Evolutionary conservation across 23 tunicate genomes (phyloP), one percentile per base, ranked within the genome.

Genomic region (Corella eumyota): DNA sequence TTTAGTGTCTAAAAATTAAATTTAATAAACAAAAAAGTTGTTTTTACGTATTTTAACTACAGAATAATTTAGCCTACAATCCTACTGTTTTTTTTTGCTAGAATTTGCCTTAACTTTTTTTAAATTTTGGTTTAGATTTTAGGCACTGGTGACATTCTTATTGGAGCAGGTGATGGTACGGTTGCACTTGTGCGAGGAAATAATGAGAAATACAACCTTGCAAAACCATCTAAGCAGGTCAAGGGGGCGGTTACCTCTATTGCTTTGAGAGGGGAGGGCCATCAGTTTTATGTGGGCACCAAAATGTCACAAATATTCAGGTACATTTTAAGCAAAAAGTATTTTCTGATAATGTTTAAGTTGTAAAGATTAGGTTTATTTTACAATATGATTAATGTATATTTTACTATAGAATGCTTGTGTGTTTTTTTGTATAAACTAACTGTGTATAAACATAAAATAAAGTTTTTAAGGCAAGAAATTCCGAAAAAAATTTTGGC

Each of bases 261-360:
- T 40, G 79, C 85, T 24, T 30, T 91, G 27, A 48, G 91, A 56
- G 98, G 91, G 44, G 78, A 86, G 61, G 95, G 95, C 11, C 95
- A 91, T 59, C 98, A 91, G 70, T 83, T 91, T 35, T 91, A 81
- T 49, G 79, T 70, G 24, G 98, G 98, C 17, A 91, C 98, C 15
- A 69, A 70, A 32, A 75, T 35, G 71, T 62, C 77, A 19, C 95
- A 77, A 31, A 71, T 86, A 38, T 67, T 28, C 66, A 71, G 83
- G 95, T 73, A 50, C 11, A 50, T 23, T 11, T 26, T 29, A 15
- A n/a, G n/a, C 21, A 7, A 20, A 9, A 17, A 15, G 22, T 54
- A 15, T 13, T 13, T 44, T 44, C 17, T 44, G 13, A 17, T 44
- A 44, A 44, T n/a, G 17, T 44, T 44, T 44, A 44, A 44, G 49